phyloP scores from a whole-genome alignment of 2,113 vertebrate species.

The Colius striatus region DNA sequence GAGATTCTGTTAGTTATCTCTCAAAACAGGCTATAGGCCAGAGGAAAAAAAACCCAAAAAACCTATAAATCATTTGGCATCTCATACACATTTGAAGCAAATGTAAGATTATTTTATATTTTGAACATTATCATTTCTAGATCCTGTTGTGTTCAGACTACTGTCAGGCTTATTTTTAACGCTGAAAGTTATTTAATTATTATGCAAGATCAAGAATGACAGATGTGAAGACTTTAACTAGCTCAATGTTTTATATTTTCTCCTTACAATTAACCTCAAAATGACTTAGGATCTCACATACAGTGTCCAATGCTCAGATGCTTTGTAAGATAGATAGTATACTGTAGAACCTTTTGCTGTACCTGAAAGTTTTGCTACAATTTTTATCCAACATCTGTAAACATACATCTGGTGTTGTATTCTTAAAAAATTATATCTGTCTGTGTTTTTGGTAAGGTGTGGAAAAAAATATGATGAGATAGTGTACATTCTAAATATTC shows the following conservation, averaged over 20 bases:
- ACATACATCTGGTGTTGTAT: not conserved
- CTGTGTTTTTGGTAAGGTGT: not conserved
- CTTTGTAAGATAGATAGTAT: not conserved
- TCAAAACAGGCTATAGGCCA: not conserved
- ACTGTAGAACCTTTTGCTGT: not conserved
- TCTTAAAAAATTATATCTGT: accelerated
- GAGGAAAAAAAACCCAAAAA: not conserved
- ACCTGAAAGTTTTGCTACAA: not conserved
- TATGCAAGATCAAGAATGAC: not conserved
- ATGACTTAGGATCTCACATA: not conserved
- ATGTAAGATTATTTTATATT: conserved; percentile 17
- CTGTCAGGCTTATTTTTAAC: conserved; percentile 28
- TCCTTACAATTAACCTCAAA: conserved; percentile 1
- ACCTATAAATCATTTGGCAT: conserved; percentile 26
- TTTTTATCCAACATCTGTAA: not conserved
- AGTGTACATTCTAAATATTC: not conserved
- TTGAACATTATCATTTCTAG: conserved; percentile 18
- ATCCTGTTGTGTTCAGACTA: not conserved
- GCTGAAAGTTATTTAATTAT: not conserved
- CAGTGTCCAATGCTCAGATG: not conserved
- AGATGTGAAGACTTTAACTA: not conserved
- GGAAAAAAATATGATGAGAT: not conserved
- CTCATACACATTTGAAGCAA: conserved; percentile 19
- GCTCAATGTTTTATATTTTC: not conserved
- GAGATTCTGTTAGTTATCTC: conserved; percentile 19